phyloP scores from a whole-genome alignment of 2,888 invertebrate species.

The Polia nebulosa region DNA sequence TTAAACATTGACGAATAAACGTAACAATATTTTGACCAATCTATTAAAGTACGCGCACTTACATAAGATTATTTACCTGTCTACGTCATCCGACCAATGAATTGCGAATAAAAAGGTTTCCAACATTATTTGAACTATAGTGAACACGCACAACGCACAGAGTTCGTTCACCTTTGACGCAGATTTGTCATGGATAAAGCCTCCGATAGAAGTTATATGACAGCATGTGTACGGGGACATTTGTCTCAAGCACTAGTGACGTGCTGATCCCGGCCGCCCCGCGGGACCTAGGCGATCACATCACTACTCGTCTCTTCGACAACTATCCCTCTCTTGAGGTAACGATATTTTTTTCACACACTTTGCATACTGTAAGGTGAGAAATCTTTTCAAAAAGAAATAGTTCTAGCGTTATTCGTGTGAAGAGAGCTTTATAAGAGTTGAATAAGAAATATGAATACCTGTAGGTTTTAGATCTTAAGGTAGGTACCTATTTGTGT shows the following conservation, averaged over 20 bases:
- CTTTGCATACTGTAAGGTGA: slow-evolving; percentile 10
- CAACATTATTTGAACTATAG: background rate
- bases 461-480: background rate
- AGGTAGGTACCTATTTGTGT: background rate
- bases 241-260: slow-evolving; percentile 38
- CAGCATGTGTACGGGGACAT: slow-evolving; percentile 43
- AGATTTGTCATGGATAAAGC: slow-evolving; percentile 28
- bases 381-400: slow-evolving; percentile 19
- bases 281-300: slow-evolving; percentile 30
- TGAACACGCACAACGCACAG: slow-evolving; percentile 1
- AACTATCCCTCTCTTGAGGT: slow-evolving; percentile 48
- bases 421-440: slow-evolving; percentile 13
- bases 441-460: slow-evolving; percentile 18
- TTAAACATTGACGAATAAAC: background rate
- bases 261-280: slow-evolving; percentile 45
- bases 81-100: no score
- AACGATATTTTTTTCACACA: slow-evolving; percentile 11
- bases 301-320: slow-evolving; percentile 46
- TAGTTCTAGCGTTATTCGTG: slow-evolving; percentile 1
- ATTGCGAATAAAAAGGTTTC: background rate
- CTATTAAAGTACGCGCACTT: background rate
- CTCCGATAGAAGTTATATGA: slow-evolving; percentile 24
- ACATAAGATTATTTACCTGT: background rate
- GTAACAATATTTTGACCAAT: background rate
- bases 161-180: slow-evolving; percentile 25